phyloP scores from a whole-genome alignment of 2,797 vertebrate species.

The Saxicola maurus region DNA sequence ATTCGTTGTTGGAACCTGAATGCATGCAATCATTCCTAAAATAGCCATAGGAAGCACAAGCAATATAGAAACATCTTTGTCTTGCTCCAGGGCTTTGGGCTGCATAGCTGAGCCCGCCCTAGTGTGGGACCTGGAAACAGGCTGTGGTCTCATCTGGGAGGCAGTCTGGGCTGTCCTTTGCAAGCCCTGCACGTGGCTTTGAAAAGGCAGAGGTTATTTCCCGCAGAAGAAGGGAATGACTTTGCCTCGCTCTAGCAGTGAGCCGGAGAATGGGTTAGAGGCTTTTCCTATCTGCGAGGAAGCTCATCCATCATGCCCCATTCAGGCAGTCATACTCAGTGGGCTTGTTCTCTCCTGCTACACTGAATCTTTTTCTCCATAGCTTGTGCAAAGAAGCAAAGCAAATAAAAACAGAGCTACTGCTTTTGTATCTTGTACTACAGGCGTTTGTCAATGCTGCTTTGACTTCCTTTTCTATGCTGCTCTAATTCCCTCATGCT shows the following conservation, averaged over 20 bases:
- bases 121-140: slow-evolving; percentile 29
- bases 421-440: slow-evolving; percentile 23
- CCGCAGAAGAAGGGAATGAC: background rate
- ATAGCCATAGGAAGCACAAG: background rate
- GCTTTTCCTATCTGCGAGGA: slow-evolving; percentile 14
- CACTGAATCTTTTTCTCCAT: slow-evolving; percentile 20
- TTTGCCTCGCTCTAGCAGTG: slow-evolving; percentile 45
- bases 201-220: slow-evolving; percentile 33
- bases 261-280: slow-evolving; percentile 20
- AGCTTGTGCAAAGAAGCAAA: slow-evolving; percentile 24
- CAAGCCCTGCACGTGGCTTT: background rate
- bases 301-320: slow-evolving; percentile 38
- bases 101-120: slow-evolving; percentile 4
- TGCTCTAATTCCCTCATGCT: background rate
- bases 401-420: slow-evolving; percentile 12
- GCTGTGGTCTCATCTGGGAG: slow-evolving; percentile 12
- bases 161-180: slow-evolving; percentile 25
- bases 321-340: slow-evolving; percentile 13
- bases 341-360: slow-evolving; percentile 12
- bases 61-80: slow-evolving; percentile 14
- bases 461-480: background rate
- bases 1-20: slow-evolving; percentile 25
- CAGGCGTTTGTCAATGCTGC: slow-evolving; percentile 1
- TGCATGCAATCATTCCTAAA: slow-evolving; percentile 21
- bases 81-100: background rate